These are phyloP conservation scores for Drosophila antonietae DNA, from an alignment of 2,888 invertebrate species.

Conservation along the genomic window DNA sequence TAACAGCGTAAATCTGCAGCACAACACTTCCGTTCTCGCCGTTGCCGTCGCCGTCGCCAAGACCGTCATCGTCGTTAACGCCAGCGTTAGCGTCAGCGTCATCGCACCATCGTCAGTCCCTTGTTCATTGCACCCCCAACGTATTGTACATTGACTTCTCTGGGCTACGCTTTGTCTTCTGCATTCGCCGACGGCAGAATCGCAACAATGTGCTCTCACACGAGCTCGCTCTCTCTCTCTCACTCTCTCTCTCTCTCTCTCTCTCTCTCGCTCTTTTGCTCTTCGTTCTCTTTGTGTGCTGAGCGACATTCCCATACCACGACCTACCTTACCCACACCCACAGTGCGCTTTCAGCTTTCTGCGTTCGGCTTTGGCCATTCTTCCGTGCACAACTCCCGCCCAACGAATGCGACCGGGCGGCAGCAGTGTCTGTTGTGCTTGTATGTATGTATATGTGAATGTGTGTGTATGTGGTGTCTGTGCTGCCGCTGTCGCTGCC, in stretches of 20 bases:
- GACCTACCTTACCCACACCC: conserved; percentile 85
- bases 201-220: conserved; percentile 19
- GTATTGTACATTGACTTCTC: conserved; percentile 82
- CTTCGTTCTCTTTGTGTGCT: conserved; percentile 24
- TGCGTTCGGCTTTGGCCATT: conserved; percentile 52
- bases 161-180: conserved; percentile 78
- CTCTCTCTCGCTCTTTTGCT: conserved; percentile 13
- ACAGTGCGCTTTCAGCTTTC: conserved; percentile 77
- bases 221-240: conserved; percentile 24
- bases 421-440: conserved; percentile 12
- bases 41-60: conserved; percentile 9
- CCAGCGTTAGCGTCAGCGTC: conserved; percentile 2
- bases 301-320: conserved; percentile 78
- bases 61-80: conserved; percentile 13
- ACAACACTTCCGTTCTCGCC: conserved; percentile 44
- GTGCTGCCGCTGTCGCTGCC: background rate
- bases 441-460: background rate
- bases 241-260: conserved; percentile 6
- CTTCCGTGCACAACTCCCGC: conserved; percentile 74
- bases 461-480: conserved; percentile 12
- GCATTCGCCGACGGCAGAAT: conserved; percentile 61
- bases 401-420: conserved; percentile 17
- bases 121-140: conserved; percentile 77
- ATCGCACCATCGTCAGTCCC: conserved; percentile 35
- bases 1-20: conserved; percentile 55